phyloP scores from a whole-genome alignment of 2,113 vertebrate species.

The Oreochromis niloticus region DNA sequence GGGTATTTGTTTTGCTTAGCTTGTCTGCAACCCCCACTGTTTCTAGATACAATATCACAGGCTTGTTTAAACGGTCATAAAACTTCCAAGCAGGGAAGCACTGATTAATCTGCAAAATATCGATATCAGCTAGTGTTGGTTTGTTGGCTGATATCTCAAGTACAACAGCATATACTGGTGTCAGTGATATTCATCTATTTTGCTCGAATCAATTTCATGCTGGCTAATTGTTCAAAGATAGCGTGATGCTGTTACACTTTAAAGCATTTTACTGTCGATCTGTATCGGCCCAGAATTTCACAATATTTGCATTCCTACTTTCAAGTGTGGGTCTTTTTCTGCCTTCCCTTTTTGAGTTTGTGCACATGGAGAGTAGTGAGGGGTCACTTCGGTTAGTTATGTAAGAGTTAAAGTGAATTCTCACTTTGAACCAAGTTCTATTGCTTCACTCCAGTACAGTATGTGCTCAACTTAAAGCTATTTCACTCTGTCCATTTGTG shows the following conservation, averaged over 20 bases:
- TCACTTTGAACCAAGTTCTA: neutral
- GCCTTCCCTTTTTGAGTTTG: neutral
- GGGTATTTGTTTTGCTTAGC: neutral
- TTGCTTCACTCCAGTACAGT: conserved; percentile 2
- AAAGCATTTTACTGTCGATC: neutral
- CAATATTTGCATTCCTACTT: neutral
- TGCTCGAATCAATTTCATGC: neutral
- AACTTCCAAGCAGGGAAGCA: neutral
- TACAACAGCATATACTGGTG: neutral
- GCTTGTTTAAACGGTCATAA: neutral
- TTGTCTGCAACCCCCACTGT: neutral
- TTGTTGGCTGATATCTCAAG: neutral
- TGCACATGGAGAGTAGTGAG: conserved; percentile 5
- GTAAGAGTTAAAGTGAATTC: conserved; percentile 30
- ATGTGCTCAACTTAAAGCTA: conserved; percentile 30
- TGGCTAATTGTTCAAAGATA: neutral
- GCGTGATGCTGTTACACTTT: neutral
- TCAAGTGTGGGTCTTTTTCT: neutral
- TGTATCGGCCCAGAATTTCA: neutral
- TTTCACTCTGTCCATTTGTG: neutral
- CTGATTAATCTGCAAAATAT: neutral
- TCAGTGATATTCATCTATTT: neutral
- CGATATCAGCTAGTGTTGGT: neutral
- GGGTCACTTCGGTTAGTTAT: conserved; percentile 35
- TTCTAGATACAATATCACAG: neutral